Conservation (phyloP, 2,797 vertebrate species). For the Tragelaphus eurycerus region DNA sequence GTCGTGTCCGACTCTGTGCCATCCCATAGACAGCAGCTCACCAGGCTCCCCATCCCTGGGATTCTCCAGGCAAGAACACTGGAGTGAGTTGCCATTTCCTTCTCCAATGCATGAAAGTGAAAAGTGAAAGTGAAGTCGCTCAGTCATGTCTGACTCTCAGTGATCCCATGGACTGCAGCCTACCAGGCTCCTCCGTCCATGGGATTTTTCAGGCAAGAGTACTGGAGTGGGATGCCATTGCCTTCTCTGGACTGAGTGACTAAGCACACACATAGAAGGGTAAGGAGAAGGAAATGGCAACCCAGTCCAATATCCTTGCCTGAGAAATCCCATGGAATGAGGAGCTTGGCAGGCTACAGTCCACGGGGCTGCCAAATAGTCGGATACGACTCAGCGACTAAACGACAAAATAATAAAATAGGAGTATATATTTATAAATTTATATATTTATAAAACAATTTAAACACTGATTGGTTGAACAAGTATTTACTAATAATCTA, state of each 20-base stretch:
- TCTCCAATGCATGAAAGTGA: too few relatives aligned
- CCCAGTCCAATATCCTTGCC: not conserved
- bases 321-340: not conserved
- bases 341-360: not conserved
- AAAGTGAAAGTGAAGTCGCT: too few relatives aligned
- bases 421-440: not conserved
- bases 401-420: not conserved
- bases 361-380: not conserved
- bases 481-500: not conserved
- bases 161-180: too few relatives aligned
- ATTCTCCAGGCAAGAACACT: too few relatives aligned
- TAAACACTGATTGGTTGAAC: not conserved
- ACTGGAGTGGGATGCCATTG: too few relatives aligned
- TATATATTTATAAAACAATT: not conserved
- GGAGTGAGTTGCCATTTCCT: too few relatives aligned
- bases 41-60: too few relatives aligned
- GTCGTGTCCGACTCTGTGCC: too few relatives aligned
- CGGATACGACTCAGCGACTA: rapidly evolving
- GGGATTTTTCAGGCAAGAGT: too few relatives aligned
- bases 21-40: too few relatives aligned
- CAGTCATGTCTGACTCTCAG: too few relatives aligned
- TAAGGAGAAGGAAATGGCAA: not conserved
- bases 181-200: too few relatives aligned
- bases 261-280: not conserved
- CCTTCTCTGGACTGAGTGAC: not conserved